Evolutionary conservation across 2,888 invertebrate species (phyloP).

Genomic region (Sceliomorpha sp.): DNA sequence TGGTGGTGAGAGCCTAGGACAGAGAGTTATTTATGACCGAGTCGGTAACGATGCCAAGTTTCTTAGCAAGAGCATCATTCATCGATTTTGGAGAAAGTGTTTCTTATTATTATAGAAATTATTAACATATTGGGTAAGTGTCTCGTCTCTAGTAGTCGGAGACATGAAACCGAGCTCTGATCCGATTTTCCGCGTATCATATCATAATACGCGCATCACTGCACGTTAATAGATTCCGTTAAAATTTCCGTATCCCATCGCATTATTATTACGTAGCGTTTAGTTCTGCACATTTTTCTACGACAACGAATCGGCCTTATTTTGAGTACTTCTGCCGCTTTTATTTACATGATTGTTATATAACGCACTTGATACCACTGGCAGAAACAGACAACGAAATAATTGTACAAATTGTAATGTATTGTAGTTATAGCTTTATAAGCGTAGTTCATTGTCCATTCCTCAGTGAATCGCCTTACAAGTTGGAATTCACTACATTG

Average conservation of each 20-base stretch:
- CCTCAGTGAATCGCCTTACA: background rate
- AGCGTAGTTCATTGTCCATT: background rate
- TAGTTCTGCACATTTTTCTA: constrained; percentile 11
- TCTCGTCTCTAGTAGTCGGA: constrained; percentile 15
- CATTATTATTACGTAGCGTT: constrained; percentile 4
- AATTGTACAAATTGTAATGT: too few species aligned
- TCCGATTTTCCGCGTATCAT: constrained; percentile 19
- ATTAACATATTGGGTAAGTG: constrained; percentile 14
- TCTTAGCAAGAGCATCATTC: background rate
- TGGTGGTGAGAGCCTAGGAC: background rate
- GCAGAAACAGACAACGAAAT: constrained; percentile 11
- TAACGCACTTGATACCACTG: constrained; percentile 29
- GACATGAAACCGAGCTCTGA: constrained; percentile 42
- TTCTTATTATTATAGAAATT: too few species aligned
- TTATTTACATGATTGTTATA: constrained; percentile 54
- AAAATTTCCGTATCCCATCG: constrained; percentile 16
- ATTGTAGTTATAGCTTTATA: too few species aligned
- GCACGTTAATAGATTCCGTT: constrained; percentile 15
- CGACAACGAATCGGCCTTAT: constrained; percentile 4
- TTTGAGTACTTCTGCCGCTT: constrained; percentile 9
- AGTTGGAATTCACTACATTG: background rate
- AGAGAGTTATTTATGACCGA: background rate
- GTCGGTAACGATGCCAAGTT: constrained; percentile 2
- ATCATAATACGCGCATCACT: constrained; percentile 15
- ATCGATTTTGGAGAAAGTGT: too few species aligned